These are phyloP conservation scores for Cyprinodon variegatus DNA, from an alignment of 2,113 vertebrate genomes.

Conservation along the genomic window DNA sequence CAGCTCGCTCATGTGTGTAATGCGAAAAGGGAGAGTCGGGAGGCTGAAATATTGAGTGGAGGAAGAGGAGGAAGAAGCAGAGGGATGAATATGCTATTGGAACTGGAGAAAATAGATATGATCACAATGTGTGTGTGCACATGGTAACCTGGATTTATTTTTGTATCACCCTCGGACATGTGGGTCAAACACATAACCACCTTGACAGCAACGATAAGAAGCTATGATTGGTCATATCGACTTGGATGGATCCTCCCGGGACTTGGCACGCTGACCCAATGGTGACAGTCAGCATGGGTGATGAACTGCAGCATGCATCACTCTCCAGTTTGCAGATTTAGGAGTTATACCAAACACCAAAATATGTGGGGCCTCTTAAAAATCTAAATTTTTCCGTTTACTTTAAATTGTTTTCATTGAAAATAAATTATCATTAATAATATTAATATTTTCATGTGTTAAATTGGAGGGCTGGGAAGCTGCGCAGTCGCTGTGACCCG, in stretches of 20 bases:
- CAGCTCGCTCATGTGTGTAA: slow-evolving; percentile 93
- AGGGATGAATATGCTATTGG: not conserved
- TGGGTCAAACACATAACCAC: slow-evolving; percentile 34
- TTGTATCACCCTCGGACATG: slow-evolving; percentile 10
- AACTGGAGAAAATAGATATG: slow-evolving; percentile 20
- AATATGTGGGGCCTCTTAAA: not conserved
- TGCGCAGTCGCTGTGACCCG: slow-evolving; percentile 37
- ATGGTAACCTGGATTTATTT: slow-evolving; percentile 39
- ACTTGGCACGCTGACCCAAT: slow-evolving; percentile 57
- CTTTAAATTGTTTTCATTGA: too few relatives aligned
- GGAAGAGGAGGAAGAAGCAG: not conserved
- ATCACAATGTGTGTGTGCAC: slow-evolving; percentile 29
- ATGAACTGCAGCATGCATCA: slow-evolving; percentile 64
- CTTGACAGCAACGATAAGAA: slow-evolving; percentile 25
- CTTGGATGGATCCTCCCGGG: slow-evolving; percentile 62
- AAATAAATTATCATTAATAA: not conserved
- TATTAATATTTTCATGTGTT: slow-evolving; percentile 12
- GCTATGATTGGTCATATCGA: slow-evolving; percentile 52
- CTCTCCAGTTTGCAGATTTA: not conserved
- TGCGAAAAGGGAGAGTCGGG: slow-evolving; percentile 83
- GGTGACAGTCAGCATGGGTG: slow-evolving; percentile 63
- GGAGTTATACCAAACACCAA: not conserved
- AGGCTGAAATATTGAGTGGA: slow-evolving; percentile 53
- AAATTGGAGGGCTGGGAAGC: slow-evolving; percentile 30
- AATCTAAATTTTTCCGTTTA: not conserved